Evolutionary conservation across 2,888 invertebrate genomes (phyloP).

Genomic region (Alloscopus bannaensis): DNA sequence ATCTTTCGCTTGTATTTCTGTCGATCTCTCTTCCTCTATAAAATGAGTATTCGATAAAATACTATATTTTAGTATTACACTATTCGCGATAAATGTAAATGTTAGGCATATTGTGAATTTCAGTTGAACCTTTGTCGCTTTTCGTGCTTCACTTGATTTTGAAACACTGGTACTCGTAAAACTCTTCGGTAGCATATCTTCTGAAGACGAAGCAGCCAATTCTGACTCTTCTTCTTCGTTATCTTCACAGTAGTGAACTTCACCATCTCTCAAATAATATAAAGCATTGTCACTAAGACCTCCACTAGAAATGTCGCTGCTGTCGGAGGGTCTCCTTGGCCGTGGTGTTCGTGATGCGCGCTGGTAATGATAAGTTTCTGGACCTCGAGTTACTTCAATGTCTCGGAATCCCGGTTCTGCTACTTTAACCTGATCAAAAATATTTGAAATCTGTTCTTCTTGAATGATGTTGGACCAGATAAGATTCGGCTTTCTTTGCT

Average conservation of each 20-base stretch:
- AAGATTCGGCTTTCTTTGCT: conserved; percentile 55
- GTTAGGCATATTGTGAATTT: neutral
- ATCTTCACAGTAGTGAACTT: no score
- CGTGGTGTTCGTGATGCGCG: conserved; percentile 23
- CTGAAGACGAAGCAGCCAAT: conserved; percentile 11
- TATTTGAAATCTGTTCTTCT: conserved; percentile 60
- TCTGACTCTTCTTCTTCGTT: conserved; percentile 7
- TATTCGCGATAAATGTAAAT: conserved; percentile 5
- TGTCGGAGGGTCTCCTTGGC: conserved; percentile 49
- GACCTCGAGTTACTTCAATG: conserved; percentile 55
- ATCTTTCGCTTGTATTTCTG: conserved; percentile 48
- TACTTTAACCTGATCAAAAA: conserved; percentile 37
- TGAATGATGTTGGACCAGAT: conserved; percentile 61
- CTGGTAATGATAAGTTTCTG: conserved; percentile 58
- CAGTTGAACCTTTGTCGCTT: conserved; percentile 25
- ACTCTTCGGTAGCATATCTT: conserved; percentile 25
- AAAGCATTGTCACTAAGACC: conserved; percentile 64
- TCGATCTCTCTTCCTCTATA: conserved; percentile 31
- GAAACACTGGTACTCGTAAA: conserved; percentile 33
- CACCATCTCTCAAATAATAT: conserved; percentile 44
- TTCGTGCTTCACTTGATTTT: neutral
- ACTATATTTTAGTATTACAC: no score
- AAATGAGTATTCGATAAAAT: conserved; percentile 2
- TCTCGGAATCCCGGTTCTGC: conserved; percentile 4
- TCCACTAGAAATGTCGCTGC: conserved; percentile 65